Evolutionary conservation across 2,888 invertebrate genomes (phyloP).

Genomic region (Acrocera orbiculus): DNA sequence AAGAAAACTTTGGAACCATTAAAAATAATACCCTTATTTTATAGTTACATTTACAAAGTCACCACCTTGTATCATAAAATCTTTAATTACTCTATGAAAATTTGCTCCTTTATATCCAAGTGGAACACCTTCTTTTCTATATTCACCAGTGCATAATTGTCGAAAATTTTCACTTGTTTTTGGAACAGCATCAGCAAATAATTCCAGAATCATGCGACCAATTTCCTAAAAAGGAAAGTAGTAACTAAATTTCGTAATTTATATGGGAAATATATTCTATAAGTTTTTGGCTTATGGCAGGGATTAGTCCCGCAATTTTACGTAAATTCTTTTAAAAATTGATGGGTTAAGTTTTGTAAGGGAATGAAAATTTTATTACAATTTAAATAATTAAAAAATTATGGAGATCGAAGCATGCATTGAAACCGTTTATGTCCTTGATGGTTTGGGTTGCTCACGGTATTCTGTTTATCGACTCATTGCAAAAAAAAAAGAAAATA

Average conservation of each 20-base stretch:
- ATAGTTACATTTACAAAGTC: constrained; percentile 90
- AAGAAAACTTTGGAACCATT: background rate
- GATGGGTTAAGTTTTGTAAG: no score
- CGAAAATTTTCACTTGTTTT: constrained; percentile 95
- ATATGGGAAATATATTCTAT: no score
- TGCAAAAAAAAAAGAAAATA: no score
- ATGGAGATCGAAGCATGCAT: no score
- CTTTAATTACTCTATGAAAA: constrained; percentile 97
- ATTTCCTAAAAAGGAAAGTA: constrained; percentile 69
- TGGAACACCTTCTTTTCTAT: constrained; percentile 87
- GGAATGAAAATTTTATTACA: no score
- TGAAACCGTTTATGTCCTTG: no score
- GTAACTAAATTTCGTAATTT: background rate
- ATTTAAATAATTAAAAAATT: no score
- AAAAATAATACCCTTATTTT: constrained; percentile 3
- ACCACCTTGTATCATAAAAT: constrained; percentile 99
- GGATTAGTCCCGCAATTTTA: no score
- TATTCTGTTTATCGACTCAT: no score
- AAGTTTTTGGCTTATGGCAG: no score
- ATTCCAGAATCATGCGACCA: constrained; percentile 92
- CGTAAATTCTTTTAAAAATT: no score
- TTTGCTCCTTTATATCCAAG: constrained; percentile 90
- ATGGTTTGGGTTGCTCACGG: no score
- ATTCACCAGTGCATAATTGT: constrained; percentile 98
- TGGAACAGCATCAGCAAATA: constrained; percentile 92